Conservation (phyloP, 2,888 invertebrate species). For the Ophion ventricosus region DNA sequence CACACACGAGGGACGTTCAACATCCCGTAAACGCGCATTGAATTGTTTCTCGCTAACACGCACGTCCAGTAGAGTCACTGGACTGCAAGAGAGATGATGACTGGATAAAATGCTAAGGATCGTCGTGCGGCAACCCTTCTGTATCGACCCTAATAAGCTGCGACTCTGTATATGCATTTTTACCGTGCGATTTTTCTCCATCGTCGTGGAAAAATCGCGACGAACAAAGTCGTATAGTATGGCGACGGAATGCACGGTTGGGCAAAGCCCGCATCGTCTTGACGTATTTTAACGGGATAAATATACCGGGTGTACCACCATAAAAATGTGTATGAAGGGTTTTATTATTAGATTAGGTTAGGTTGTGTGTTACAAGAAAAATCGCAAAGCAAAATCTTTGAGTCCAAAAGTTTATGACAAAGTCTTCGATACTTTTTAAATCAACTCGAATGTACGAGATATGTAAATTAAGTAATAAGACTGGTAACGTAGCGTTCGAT, state of each 20-base stretch:
- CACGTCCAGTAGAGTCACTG: conserved; percentile 22
- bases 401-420: too few species aligned
- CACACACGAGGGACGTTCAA: conserved; percentile 54
- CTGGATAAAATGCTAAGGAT: conserved; percentile 64
- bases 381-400: too few species aligned
- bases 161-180: conserved; percentile 65
- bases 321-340: not conserved
- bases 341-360: too few species aligned
- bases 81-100: conserved; percentile 54
- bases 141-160: conserved; percentile 69
- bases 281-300: conserved; percentile 59
- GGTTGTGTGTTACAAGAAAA: too few species aligned
- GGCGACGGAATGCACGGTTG: conserved; percentile 64
- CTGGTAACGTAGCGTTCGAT: too few species aligned
- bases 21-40: conserved; percentile 49
- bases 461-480: too few species aligned
- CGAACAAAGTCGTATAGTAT: conserved; percentile 54
- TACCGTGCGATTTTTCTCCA: conserved; percentile 26
- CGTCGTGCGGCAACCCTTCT: conserved; percentile 50
- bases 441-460: too few species aligned
- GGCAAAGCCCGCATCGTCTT: conserved; percentile 54
- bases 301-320: conserved; percentile 47
- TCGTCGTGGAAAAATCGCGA: conserved; percentile 45
- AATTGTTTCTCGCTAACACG: conserved; percentile 44
- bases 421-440: too few species aligned